A percentile compares a stretch with the other conserved stretches of the same genome.
Evolutionary conservation across 2,888 invertebrate genomes (phyloP).

Genomic region (Xestobium rufovillosum): DNA sequence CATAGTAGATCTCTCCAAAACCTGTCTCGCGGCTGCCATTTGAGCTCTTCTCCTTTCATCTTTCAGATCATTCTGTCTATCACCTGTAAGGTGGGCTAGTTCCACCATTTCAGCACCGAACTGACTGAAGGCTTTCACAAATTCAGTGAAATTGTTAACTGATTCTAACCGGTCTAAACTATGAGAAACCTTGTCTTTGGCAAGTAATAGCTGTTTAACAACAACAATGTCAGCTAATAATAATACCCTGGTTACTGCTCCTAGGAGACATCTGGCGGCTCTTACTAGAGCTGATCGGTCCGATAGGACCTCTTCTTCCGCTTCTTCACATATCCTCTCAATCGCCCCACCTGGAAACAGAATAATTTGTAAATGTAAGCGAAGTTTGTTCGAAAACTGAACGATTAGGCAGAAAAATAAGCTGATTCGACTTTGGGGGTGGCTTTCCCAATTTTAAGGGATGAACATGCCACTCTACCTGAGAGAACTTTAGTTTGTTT

Average conservation of each 20-base stretch:
- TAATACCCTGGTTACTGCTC: slow-evolving; percentile 91
- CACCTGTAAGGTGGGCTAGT: slow-evolving; percentile 85
- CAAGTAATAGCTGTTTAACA: slow-evolving; percentile 89
- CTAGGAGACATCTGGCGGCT: slow-evolving; percentile 86
- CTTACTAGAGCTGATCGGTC: slow-evolving; percentile 72
- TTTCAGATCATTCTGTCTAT: slow-evolving; percentile 74
- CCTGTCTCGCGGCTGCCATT: slow-evolving; percentile 92
- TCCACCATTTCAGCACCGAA: slow-evolving; percentile 99
- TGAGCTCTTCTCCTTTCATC: slow-evolving; percentile 93
- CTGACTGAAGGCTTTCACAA: slow-evolving; percentile 96
- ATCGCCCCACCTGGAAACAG: slow-evolving; percentile 71
- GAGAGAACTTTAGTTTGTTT: too few species aligned
- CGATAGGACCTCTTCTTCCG: slow-evolving; percentile 53
- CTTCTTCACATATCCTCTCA: slow-evolving; percentile 80
- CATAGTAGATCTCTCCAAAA: slow-evolving; percentile 92
- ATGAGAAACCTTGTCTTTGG: slow-evolving; percentile 89
- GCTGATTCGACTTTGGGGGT: too few species aligned
- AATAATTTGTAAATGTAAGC: too few species aligned
- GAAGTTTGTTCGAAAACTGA: too few species aligned
- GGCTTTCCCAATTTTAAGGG: too few species aligned
- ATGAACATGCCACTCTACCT: too few species aligned
- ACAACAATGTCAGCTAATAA: slow-evolving; percentile 96
- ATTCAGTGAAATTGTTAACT: slow-evolving; percentile 90
- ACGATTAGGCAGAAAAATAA: too few species aligned
- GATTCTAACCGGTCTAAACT: slow-evolving; percentile 78